phyloP scores from a whole-genome alignment of 2,113 vertebrate species.

The Cyprinodon brontotheroides region DNA sequence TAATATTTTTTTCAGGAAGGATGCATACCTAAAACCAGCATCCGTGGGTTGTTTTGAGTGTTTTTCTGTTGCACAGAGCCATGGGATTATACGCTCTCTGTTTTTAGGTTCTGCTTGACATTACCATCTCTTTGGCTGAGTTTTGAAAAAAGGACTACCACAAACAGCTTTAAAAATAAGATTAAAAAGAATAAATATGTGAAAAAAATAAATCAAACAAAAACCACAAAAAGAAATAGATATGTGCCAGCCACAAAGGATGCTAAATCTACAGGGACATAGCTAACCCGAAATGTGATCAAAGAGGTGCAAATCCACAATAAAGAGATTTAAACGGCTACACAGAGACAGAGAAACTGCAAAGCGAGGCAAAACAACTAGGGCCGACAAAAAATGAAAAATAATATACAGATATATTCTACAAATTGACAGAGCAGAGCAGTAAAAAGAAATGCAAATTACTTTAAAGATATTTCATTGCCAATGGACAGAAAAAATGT shows the following conservation, averaged over 20 bases:
- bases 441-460: background rate
- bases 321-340: background rate
- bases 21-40: background rate
- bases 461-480: background rate
- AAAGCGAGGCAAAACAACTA: background rate
- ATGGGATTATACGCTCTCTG: background rate
- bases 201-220: background rate
- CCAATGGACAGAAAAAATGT: background rate
- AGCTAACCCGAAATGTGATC: background rate
- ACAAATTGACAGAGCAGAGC: background rate
- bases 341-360: background rate
- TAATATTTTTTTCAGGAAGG: background rate
- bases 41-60: background rate
- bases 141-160: background rate
- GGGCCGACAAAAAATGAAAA: background rate
- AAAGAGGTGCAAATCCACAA: background rate
- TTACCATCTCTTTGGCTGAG: background rate
- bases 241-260: too few species aligned
- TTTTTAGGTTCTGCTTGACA: background rate
- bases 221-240: background rate
- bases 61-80: background rate
- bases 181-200: background rate
- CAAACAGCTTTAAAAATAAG: background rate
- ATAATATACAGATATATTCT: background rate
- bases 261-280: background rate